Evolutionary conservation across 2,888 invertebrate species (phyloP).

Genomic region (Luperina nickerlii): DNA sequence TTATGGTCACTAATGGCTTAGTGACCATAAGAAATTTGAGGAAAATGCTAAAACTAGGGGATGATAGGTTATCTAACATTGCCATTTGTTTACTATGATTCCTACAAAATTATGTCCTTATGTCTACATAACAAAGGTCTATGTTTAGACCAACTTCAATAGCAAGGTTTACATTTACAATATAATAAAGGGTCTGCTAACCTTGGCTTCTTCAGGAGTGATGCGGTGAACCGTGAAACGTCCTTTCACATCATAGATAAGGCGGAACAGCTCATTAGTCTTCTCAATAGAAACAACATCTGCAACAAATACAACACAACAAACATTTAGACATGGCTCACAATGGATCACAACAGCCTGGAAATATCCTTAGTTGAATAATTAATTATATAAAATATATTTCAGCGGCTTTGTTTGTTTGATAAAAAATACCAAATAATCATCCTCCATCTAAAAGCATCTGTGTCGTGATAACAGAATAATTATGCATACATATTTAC

Average conservation of each 20-base stretch:
- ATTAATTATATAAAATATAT: background rate
- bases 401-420: background rate
- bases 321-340: background rate
- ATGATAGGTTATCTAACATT: background rate
- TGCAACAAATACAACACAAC: constrained; percentile 85
- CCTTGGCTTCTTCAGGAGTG: constrained; percentile 99
- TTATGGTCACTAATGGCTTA: background rate
- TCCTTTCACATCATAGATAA: constrained; percentile 99
- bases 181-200: constrained; percentile 74
- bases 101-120: too few species aligned
- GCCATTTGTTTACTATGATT: too few species aligned
- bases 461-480: background rate
- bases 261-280: constrained; percentile 98
- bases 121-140: too few species aligned
- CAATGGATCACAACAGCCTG: background rate
- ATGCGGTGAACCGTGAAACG: constrained; percentile 99
- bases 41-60: background rate
- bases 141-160: background rate
- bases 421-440: constrained; percentile 11
- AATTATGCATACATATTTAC: background rate
- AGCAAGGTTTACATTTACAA: background rate
- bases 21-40: background rate
- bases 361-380: background rate
- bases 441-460: background rate
- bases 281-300: constrained; percentile 99